Evolutionary conservation across 2,797 vertebrate genomes (phyloP), one percentile per base, ranked within the genome.

Genomic region (Geotrypetes seraphini): DNA sequence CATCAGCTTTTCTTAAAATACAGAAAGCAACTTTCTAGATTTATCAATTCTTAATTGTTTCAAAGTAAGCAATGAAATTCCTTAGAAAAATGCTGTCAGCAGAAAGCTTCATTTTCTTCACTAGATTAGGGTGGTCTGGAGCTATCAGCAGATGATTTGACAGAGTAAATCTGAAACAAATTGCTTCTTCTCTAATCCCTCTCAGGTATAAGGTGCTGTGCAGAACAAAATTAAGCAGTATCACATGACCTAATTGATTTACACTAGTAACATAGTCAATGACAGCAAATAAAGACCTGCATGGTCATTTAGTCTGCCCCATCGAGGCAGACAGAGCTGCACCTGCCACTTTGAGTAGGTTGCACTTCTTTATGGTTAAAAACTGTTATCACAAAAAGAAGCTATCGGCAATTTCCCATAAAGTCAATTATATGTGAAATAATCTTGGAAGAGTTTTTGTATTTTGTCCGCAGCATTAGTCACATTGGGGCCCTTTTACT

Each of bases 131-230:
- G 73, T 75, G 66, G 61, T 61, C 68, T 63, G 53, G 63, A 74
- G 43, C 49, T 53, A 61, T 62, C 60, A 72, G 27, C 39, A 65
- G n/a, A 32, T 66, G 52, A 79, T 66, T 50, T 66, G 66, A 69
- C 52, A 63, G 46, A 70, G 52, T 75, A 79, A 83, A 75, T 71
- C 73, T 78, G 54, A 79, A 80, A 75, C 69, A 81, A 84, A 81
- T 77, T 79, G 59, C 57, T 56, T 29, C 50, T 57, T 39, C 20
- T 39, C 47, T 74, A 78, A 76, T 76, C 69, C 46, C 43, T 57
- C 27, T 30, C 38, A 56, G 55, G 48, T n/a, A n/a, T n/a, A n/a
- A n/a, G n/a, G n/a, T n/a, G n/a, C n/a, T 49, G 13, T 43, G 24
- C 30, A 65, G 51, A 60, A 47, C 57, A 42, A 66, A 56, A 48